Percentiles rank a stretch among this genome's conserved stretches.
Evolutionary conservation across 1,140 invertebrate species (phyloP).

Genomic region (Anastatus disparis): DNA sequence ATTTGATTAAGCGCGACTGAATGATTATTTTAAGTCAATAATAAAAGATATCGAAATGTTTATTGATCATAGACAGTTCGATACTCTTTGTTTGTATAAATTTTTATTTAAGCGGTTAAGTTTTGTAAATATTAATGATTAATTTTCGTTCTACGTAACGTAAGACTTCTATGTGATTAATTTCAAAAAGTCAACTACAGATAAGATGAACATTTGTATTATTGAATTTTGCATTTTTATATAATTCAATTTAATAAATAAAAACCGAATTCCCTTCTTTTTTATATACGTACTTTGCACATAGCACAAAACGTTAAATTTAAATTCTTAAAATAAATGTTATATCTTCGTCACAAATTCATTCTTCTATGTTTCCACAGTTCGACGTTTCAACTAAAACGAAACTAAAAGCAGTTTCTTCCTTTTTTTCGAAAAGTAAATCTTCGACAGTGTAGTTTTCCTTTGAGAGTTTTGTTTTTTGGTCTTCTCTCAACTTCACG

Average conservation of each 20-base stretch:
- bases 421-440: no score
- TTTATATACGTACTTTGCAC: no score
- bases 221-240: conserved; percentile 5
- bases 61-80: conserved; percentile 3
- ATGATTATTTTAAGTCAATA: conserved; percentile 8
- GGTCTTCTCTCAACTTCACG: no score
- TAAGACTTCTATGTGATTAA: conserved; percentile 23
- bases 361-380: no score
- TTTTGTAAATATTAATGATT: conserved; percentile 17
- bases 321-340: no score
- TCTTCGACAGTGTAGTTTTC: no score
- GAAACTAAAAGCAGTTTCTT: no score
- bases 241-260: neutral
- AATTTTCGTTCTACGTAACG: neutral
- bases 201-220: neutral
- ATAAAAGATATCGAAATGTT: conserved; percentile 23
- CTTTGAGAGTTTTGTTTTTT: no score
- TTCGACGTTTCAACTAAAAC: no score
- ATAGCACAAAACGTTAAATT: no score
- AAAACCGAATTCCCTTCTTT: no score
- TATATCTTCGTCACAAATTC: no score
- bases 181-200: conserved; percentile 1
- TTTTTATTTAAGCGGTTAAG: neutral
- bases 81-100: conserved; percentile 4
- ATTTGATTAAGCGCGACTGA: neutral